phyloP scores from a whole-genome alignment of 2,888 invertebrate species.

The Drosophila borealis region DNA sequence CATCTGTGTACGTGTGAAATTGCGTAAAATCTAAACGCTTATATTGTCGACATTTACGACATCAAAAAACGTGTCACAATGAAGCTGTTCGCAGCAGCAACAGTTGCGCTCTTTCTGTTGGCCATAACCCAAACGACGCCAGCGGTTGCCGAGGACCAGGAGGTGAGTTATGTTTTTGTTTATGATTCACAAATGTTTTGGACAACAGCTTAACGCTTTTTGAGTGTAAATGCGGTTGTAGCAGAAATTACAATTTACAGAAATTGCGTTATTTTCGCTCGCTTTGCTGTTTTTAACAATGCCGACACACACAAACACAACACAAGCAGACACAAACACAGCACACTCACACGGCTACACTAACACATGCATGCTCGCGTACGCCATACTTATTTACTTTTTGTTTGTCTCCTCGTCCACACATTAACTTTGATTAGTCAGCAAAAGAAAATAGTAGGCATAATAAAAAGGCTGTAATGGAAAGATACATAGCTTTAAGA shows the following conservation, averaged over 20 bases:
- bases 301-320: constrained; percentile 33
- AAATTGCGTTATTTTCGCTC: constrained; percentile 42
- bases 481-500: constrained; percentile 35
- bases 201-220: constrained; percentile 60
- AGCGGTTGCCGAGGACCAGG: constrained; percentile 56
- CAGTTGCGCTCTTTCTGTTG: constrained; percentile 75
- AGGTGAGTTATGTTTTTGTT: constrained; percentile 59
- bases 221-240: constrained; percentile 26
- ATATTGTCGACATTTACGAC: constrained; percentile 19
- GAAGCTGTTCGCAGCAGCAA: constrained; percentile 66
- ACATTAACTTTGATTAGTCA: constrained; percentile 65
- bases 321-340: constrained; percentile 29
- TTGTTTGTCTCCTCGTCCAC: constrained; percentile 37
- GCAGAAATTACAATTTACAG: constrained; percentile 26
- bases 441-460: constrained; percentile 52
- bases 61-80: constrained; percentile 42
- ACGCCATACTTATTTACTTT: constrained; percentile 68
- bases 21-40: constrained; percentile 21
- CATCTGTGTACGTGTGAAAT: constrained; percentile 48
- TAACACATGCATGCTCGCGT: constrained; percentile 39
- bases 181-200: constrained; percentile 49
- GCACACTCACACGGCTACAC: constrained; percentile 13
- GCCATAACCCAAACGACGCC: constrained; percentile 48
- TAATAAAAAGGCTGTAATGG: constrained; percentile 41
- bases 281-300: constrained; percentile 59